A percentile compares a stretch with the other conserved stretches of the same genome.
Evolutionary conservation across 2,888 invertebrate species (phyloP).

Genomic region (Dolomedes plantarius): DNA sequence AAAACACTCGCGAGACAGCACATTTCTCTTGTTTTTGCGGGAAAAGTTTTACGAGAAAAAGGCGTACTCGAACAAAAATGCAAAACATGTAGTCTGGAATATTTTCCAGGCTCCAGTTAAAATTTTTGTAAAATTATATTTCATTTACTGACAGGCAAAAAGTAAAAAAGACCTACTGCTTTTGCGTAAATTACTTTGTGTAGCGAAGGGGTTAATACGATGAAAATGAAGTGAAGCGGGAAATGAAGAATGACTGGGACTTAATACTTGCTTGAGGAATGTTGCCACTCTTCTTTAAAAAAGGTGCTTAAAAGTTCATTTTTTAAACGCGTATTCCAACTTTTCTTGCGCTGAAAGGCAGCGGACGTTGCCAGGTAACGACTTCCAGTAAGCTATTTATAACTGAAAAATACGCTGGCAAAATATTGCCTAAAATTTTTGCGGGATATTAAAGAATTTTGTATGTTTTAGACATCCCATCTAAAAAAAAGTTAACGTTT

Average conservation of each 20-base stretch:
- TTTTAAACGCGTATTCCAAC: neutral
- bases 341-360: neutral
- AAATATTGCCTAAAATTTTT: neutral
- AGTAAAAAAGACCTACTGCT: neutral
- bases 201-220: conserved; percentile 36
- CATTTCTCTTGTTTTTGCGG: conserved; percentile 25
- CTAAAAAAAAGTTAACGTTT: neutral
- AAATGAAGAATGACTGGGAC: conserved; percentile 20
- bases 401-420: neutral
- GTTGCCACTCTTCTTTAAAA: conserved; percentile 14
- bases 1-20: conserved; percentile 17
- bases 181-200: conserved; percentile 36
- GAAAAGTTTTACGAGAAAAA: conserved; percentile 15
- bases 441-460: neutral
- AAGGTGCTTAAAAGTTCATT: conserved; percentile 16
- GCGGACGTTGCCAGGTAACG: neutral
- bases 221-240: conserved; percentile 24
- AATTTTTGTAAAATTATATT: conserved; percentile 48
- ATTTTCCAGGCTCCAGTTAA: conserved; percentile 6
- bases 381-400: neutral
- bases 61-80: conserved; percentile 27
- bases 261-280: conserved; percentile 13
- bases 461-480: neutral
- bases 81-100: conserved; percentile 26
- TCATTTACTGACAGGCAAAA: conserved; percentile 12